Percentiles rank a stretch among this genome's conserved stretches.
phyloP scores from a whole-genome alignment of 1,140 invertebrate species.

The Grapholita molesta region DNA sequence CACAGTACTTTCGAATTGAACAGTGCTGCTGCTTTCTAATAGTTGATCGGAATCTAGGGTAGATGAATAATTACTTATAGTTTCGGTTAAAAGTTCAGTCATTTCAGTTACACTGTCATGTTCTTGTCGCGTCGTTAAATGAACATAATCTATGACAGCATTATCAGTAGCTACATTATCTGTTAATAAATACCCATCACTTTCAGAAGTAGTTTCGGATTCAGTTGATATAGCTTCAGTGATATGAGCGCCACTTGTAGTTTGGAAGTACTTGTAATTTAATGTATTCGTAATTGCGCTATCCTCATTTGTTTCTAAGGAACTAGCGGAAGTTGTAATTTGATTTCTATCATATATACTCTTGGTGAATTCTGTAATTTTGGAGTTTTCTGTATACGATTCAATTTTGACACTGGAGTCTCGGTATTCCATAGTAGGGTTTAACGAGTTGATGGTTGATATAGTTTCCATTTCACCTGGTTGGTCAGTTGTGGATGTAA shows the following conservation, averaged over 20 bases:
- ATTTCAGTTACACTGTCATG: constrained; percentile 18
- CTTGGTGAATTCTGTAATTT: constrained; percentile 21
- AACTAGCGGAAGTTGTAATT: constrained; percentile 4
- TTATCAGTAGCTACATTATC: background rate
- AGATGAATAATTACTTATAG: constrained; percentile 28
- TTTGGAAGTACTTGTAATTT: background rate
- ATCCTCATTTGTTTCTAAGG: background rate
- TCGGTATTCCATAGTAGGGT: constrained; percentile 3
- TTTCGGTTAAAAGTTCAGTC: constrained; percentile 20
- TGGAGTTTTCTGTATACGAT: constrained; percentile 23
- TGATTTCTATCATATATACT: constrained; percentile 17
- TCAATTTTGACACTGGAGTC: background rate
- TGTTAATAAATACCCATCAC: background rate
- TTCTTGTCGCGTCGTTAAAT: background rate
- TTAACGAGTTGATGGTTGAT: background rate
- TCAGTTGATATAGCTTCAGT: background rate
- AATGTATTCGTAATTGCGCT: background rate
- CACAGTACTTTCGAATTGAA: constrained; percentile 54
- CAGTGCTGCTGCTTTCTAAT: constrained; percentile 53
- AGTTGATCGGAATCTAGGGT: constrained; percentile 46
- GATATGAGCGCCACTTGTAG: background rate
- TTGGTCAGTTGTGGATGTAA: background rate
- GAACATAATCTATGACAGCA: background rate
- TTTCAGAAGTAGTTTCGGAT: background rate
- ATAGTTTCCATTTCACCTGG: background rate